Evolutionary conservation across 1,140 invertebrate genomes (phyloP), one percentile per base, ranked within the genome.

Genomic region (Pemphigus obesinymphae): DNA sequence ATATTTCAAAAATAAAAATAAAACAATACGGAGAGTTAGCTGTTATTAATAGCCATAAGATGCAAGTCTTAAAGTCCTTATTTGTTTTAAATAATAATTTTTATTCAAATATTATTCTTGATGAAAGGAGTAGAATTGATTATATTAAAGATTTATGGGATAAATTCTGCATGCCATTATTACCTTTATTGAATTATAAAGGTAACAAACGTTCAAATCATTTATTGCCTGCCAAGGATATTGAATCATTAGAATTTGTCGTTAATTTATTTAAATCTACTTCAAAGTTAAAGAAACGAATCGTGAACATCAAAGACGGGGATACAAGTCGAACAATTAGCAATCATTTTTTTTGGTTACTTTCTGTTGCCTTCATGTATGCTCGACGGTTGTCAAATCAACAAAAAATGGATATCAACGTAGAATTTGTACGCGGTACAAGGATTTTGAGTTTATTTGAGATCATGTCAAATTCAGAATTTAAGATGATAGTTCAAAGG

Each of bases 1-100:
- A 91, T 83, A 89, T 93, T 50, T 87, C 88, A 70, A 85, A 85
- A n/a, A 89, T 92, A 1, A 92, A 92, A 85, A 83, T 83, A 23
- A 86, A 85, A 82, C 85, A 87, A 34, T 88, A 87, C 83, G 89
- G 89, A 23, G 85, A 84, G 20, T 3, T 63, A 53, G 0, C 10
- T 26, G 20, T 2, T 17, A 76, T 76, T 55, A 26, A 37, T 37
- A 17, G 2, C 1, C 5, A 61, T 1, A 61, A 78, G 0, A 58
- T 61, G 2, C 1, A 17, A 31, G 15, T 78, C 1, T 26, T 78
- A 10, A 0, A 17, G 0, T 31, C n/a, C 10, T 29, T 78, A 43
- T 17, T 61, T 15, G 2, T 0, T 0, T 26, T 78, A 5, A 6
- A 61, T 61, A 23, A 6, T 8, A 43, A 40, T 11, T 78, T 78